A percentile compares a stretch with the other conserved stretches of the same genome.
Evolutionary conservation across 2,797 vertebrate species (phyloP).

Genomic region (Acanthurus lineatus): DNA sequence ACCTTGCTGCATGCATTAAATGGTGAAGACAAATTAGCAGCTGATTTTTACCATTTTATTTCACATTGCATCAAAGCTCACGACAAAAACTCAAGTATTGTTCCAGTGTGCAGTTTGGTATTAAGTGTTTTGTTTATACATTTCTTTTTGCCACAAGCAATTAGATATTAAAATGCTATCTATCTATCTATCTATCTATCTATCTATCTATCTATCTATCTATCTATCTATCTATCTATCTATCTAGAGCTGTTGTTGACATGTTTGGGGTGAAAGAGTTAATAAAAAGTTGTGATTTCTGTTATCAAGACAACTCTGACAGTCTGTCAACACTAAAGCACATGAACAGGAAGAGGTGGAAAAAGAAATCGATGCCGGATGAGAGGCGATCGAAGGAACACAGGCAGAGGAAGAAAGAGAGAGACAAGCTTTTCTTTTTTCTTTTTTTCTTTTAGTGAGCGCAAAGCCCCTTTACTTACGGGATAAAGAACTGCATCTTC

Average conservation of each 20-base stretch:
- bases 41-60: neutral
- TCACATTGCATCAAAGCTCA: neutral
- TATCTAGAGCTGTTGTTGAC: neutral
- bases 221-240: no score
- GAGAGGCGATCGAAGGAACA: slow-evolving; percentile 64
- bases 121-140: neutral
- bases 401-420: slow-evolving; percentile 42
- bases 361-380: slow-evolving; percentile 39
- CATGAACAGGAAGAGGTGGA: slow-evolving; percentile 40
- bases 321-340: slow-evolving; percentile 49
- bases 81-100: neutral
- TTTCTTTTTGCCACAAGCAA: no score
- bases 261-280: slow-evolving; percentile 13
- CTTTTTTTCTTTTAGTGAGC: slow-evolving; percentile 9
- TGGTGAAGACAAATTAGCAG: slow-evolving; percentile 2
- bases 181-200: no score
- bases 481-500: slow-evolving; percentile 61
- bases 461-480: slow-evolving; percentile 50
- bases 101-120: neutral
- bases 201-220: no score
- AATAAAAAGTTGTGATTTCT: slow-evolving; percentile 44
- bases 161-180: no score
- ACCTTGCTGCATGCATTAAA: neutral
- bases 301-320: slow-evolving; percentile 54
- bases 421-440: slow-evolving; percentile 16